A percentile compares a stretch with the other conserved stretches of the same genome.
These are phyloP conservation scores for Salvelinus alpinus DNA, from an alignment of 2,113 vertebrate genomes.

Conservation along the genomic window DNA sequence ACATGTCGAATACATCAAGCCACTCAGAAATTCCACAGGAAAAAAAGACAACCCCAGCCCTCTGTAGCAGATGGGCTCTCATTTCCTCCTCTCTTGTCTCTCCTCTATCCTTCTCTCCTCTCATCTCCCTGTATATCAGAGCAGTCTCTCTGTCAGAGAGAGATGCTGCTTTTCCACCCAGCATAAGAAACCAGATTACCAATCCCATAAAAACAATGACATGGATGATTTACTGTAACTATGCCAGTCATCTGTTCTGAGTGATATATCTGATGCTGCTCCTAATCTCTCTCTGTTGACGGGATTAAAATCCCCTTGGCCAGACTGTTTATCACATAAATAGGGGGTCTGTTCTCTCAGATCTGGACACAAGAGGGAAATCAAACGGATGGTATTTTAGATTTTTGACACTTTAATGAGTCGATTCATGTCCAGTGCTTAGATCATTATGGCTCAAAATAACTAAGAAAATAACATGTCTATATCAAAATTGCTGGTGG, in stretches of 20 bases:
- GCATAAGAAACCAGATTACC: slow-evolving; percentile 68
- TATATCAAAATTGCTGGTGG: slow-evolving; percentile 12
- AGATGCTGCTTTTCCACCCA: slow-evolving; percentile 55
- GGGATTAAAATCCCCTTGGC: slow-evolving; percentile 66
- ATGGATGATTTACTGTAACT: slow-evolving; percentile 47
- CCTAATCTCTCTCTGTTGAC: slow-evolving; percentile 68
- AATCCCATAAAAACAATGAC: slow-evolving; percentile 63
- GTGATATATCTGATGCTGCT: slow-evolving; percentile 63
- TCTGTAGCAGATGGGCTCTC: slow-evolving; percentile 66
- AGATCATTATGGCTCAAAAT: slow-evolving; percentile 63
- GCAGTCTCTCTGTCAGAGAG: not conserved
- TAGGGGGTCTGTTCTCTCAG: slow-evolving; percentile 57
- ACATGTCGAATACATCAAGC: slow-evolving; percentile 87
- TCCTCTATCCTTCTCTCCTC: not conserved
- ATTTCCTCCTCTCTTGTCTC: not conserved
- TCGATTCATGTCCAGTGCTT: slow-evolving; percentile 69
- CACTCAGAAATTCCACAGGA: slow-evolving; percentile 81
- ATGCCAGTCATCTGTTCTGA: slow-evolving; percentile 55
- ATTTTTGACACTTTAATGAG: slow-evolving; percentile 60
- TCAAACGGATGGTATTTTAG: slow-evolving; percentile 57
- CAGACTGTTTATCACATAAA: slow-evolving; percentile 72
- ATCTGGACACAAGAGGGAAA: slow-evolving; percentile 65
- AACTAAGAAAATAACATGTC: slow-evolving; percentile 9
- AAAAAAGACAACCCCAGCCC: slow-evolving; percentile 61
- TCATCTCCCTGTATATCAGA: slow-evolving; percentile 48